These are phyloP conservation scores for Lacerta agilis DNA, from an alignment of 2,797 vertebrate species.

Conservation along the genomic window DNA sequence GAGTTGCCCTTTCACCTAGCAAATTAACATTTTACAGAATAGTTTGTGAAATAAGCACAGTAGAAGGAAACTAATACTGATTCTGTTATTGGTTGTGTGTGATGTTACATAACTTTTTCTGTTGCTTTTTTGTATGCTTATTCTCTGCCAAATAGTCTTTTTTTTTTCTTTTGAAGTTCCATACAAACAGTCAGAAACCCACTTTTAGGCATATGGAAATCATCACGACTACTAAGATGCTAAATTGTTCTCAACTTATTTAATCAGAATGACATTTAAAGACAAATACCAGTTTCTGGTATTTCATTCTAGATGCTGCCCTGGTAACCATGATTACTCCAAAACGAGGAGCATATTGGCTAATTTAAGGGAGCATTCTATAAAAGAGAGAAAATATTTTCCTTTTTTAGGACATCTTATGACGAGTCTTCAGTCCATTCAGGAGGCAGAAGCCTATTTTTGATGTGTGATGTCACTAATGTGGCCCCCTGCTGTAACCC, in stretches of 20 bases:
- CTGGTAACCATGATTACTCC: slow-evolving; percentile 1
- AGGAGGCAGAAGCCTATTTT: slow-evolving; percentile 38
- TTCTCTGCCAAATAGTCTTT: not conserved
- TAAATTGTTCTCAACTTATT: slow-evolving; percentile 13
- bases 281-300: slow-evolving; percentile 16
- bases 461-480: slow-evolving; percentile 37
- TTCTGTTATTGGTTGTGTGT: not conserved
- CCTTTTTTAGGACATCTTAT: slow-evolving; percentile 37
- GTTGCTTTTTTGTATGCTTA: not conserved
- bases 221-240: not conserved
- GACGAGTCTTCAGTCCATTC: slow-evolving; percentile 29
- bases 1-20: not conserved
- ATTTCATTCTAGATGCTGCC: slow-evolving; percentile 22
- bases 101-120: not conserved
- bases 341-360: slow-evolving; percentile 23
- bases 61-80: too few species aligned
- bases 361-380: slow-evolving; percentile 31
- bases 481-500: slow-evolving; percentile 25
- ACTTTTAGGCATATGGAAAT: not conserved
- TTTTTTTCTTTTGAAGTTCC: not conserved
- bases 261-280: slow-evolving; percentile 9
- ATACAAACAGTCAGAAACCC: not conserved
- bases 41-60: not conserved
- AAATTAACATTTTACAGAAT: not conserved
- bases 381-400: slow-evolving; percentile 47